phyloP scores from a whole-genome alignment of 1,140 invertebrate species.

The Varroa destructor region DNA sequence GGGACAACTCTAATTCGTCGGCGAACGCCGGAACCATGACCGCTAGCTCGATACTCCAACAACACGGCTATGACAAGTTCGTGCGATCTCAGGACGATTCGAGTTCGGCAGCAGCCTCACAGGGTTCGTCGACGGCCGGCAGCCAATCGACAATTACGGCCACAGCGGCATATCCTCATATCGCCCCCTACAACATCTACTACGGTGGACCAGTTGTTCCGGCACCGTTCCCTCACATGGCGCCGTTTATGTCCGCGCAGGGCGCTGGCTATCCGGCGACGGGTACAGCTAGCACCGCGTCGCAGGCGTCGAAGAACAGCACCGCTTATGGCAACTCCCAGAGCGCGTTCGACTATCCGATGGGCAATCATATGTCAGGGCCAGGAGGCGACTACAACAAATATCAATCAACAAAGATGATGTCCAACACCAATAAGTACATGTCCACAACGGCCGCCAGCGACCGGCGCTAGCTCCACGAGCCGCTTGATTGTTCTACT shows the following conservation, averaged over 20 bases:
- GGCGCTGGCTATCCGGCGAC: conserved; percentile 15
- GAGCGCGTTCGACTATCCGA: conserved; percentile 20
- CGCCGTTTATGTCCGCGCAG: conserved; percentile 24
- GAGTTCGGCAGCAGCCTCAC: not conserved
- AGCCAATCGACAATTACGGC: conserved; percentile 26
- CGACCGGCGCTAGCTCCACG: conserved; percentile 1
- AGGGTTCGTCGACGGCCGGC: not conserved
- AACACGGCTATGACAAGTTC: conserved; percentile 24
- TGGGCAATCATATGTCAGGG: conserved; percentile 11
- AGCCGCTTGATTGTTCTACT: too few species aligned
- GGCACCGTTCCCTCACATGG: conserved; percentile 7
- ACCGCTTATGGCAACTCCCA: conserved; percentile 18
- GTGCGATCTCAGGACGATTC: conserved; percentile 26
- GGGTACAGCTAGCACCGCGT: conserved; percentile 11
- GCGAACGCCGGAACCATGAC: not conserved
- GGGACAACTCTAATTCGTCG: not conserved
- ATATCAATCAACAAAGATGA: conserved; percentile 21
- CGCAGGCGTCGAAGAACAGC: conserved; percentile 14
- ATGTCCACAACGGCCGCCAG: conserved; percentile 1
- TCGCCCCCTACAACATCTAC: conserved; percentile 21
- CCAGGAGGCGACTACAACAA: conserved; percentile 20
- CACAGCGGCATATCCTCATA: conserved; percentile 19
- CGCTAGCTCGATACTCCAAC: conserved; percentile 13
- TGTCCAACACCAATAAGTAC: conserved; percentile 16
- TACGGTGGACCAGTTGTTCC: not conserved